Evolutionary conservation across 2,888 invertebrate species (phyloP).

Genomic region (Polymixis lichenea): DNA sequence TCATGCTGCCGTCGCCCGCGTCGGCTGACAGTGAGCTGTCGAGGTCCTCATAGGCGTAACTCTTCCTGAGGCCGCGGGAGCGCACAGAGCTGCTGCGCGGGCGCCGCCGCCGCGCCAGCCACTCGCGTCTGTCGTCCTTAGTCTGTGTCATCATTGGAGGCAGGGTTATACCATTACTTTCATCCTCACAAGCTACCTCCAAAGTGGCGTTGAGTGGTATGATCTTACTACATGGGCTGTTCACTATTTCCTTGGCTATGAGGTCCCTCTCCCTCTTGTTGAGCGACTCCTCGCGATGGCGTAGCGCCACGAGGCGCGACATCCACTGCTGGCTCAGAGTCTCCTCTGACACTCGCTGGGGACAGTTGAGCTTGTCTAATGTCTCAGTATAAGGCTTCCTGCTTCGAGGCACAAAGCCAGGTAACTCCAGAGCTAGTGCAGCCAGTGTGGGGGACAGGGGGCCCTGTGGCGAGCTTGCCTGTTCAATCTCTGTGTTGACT

Average conservation of each 20-base stretch:
- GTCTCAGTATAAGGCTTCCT: conserved; percentile 79
- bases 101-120: conserved; percentile 77
- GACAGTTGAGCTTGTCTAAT: conserved; percentile 76
- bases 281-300: conserved; percentile 88
- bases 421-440: conserved; percentile 86
- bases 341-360: conserved; percentile 89
- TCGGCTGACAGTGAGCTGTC: conserved; percentile 91
- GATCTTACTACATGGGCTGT: conserved; percentile 81
- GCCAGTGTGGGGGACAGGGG: conserved; percentile 86
- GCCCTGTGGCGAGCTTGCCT: conserved; percentile 66
- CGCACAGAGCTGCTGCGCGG: conserved; percentile 78
- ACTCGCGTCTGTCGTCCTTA: conserved; percentile 67
- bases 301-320: conserved; percentile 87
- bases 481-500: conserved; percentile 64
- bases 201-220: conserved; percentile 72
- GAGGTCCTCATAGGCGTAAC: conserved; percentile 88
- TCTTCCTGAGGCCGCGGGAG: conserved; percentile 78
- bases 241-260: conserved; percentile 85
- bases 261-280: conserved; percentile 88
- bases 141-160: conserved; percentile 79
- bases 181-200: conserved; percentile 62
- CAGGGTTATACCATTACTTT: conserved; percentile 85
- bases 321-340: conserved; percentile 91
- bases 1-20: conserved; percentile 88
- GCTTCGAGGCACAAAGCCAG: conserved; percentile 86